phyloP scores from a whole-genome alignment of 2,888 invertebrate species.

The Mimumesa dahlbomi region DNA sequence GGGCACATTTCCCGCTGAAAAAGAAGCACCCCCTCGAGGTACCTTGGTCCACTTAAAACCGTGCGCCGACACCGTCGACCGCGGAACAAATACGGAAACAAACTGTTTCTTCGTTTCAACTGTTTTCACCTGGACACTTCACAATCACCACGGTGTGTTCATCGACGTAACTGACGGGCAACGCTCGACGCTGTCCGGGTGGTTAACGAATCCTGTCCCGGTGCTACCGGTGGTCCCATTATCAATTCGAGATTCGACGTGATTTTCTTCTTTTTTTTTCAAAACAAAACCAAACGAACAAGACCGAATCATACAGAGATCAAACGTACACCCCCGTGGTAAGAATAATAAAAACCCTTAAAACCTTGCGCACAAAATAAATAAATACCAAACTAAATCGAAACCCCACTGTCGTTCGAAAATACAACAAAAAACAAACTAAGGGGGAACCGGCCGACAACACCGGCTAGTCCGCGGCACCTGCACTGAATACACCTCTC shows the following conservation, averaged over 20 bases:
- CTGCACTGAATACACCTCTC: background rate
- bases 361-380: no score
- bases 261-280: no score
- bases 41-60: no score
- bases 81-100: no score
- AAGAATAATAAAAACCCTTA: no score
- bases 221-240: background rate
- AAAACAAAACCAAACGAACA: constrained; percentile 44
- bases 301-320: constrained; percentile 47
- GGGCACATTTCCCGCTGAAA: constrained; percentile 45
- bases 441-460: no score
- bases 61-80: no score
- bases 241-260: no score
- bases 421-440: background rate
- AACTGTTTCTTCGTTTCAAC: no score
- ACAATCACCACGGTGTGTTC: constrained; percentile 50
- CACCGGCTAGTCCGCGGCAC: background rate
- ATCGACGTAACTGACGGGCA: constrained; percentile 8
- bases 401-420: background rate
- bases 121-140: no score
- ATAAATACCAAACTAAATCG: no score
- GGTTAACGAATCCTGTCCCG: background rate
- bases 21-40: constrained; percentile 9
- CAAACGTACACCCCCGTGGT: constrained; percentile 13
- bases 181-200: background rate